Evolutionary conservation across 1,140 invertebrate species (phyloP).

Genomic region (Eriocheir sinensis): DNA sequence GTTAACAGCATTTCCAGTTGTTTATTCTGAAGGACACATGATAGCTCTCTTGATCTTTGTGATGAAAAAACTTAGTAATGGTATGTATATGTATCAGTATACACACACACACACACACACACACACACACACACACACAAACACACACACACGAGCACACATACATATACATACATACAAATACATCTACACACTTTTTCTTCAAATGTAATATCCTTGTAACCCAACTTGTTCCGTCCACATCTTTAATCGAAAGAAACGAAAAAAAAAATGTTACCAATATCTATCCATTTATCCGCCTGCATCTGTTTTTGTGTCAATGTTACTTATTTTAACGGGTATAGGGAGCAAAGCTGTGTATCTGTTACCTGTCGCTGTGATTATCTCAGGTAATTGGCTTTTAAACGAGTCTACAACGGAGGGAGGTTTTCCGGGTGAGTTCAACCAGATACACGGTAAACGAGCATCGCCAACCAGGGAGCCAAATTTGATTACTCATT

Average conservation of each 20-base stretch:
- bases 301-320: background rate
- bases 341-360: background rate
- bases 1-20: too few relatives aligned
- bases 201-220: too few relatives aligned
- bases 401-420: background rate
- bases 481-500: too few relatives aligned
- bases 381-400: conserved; percentile 7
- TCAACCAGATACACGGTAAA: background rate
- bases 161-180: too few relatives aligned
- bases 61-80: too few relatives aligned
- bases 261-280: background rate
- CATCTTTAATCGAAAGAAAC: background rate
- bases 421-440: background rate
- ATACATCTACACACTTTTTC: too few relatives aligned
- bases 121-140: background rate
- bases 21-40: too few relatives aligned
- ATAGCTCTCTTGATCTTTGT: too few relatives aligned
- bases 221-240: background rate
- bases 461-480: background rate
- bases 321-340: background rate
- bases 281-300: background rate
- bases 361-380: background rate
- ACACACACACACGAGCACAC: too few relatives aligned
- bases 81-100: too few relatives aligned
- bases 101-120: background rate